These are phyloP conservation scores for Pseudorasbora parva DNA, from an alignment of 2,113 vertebrate genomes.

Conservation along the genomic window DNA sequence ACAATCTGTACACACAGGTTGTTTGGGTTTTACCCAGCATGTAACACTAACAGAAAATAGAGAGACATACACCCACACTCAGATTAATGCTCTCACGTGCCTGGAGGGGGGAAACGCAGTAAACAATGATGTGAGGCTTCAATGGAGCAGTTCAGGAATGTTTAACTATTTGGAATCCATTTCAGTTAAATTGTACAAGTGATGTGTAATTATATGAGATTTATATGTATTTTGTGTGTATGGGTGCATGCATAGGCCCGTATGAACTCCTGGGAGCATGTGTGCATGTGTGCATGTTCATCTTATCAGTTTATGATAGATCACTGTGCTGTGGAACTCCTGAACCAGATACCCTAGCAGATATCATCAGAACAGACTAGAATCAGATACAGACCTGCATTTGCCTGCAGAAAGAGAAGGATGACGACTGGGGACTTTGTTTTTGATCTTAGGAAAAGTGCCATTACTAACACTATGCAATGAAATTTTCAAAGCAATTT, in stretches of 20 bases:
- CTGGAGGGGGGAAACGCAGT: neutral
- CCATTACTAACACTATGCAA: neutral
- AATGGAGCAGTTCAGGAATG: neutral
- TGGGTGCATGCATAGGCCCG: neutral
- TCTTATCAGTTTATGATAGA: constrained; percentile 21
- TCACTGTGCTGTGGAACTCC: constrained; percentile 1
- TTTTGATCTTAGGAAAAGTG: neutral
- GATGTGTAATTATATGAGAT: neutral
- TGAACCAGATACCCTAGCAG: neutral
- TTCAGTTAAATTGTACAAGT: neutral
- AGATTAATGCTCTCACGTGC: neutral
- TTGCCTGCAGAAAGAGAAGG: neutral
- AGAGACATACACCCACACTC: neutral
- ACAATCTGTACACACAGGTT: constrained; percentile 43
- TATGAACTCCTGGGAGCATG: constrained; percentile 1
- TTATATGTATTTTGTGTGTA: constrained; percentile 2
- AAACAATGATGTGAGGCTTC: neutral
- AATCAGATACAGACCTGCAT: constrained; percentile 36
- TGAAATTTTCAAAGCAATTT: neutral
- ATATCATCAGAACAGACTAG: neutral
- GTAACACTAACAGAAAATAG: constrained; percentile 34
- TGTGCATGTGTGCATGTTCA: neutral
- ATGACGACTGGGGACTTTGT: constrained; percentile 3
- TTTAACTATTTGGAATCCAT: constrained; percentile 20
- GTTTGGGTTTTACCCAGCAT: constrained; percentile 58